Base-by-base conservation (phyloP, 2,888 invertebrate species). In the Parochlus steinenii region DNA sequence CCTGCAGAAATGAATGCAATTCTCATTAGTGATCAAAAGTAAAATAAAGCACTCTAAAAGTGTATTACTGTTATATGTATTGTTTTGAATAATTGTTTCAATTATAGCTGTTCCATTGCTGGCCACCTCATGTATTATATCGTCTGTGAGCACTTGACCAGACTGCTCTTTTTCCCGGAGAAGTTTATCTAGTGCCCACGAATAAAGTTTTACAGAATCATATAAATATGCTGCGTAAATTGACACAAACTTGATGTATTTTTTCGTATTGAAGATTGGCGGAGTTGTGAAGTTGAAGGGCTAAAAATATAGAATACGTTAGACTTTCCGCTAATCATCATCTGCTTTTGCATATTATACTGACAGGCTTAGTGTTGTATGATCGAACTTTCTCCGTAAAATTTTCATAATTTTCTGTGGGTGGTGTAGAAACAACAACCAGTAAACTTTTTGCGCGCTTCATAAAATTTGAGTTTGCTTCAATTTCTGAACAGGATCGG, bases 191-290 rank as follows among this genome's bases (percentile, higher is more conserved):
- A 93, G 62, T 2, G 93, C 92, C 44, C 67, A 69, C 15, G 92
- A 90, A 55, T 95, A 97, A 20, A 95, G 63, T 54, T 75, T 75
- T 24, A 95, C 83, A 2, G 95, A 86, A 62, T 97, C 95, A 58
- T 93, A 95, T 44, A 90, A 67, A 59, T 93, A 89, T 27, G 87
- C 89, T 39, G 93, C 93, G 55, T 86, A 86, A 45, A 90, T 80
- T 25, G 82, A 78, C 28, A 89, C 78, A 55, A 77, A 81, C 80
- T 41, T 43, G 12, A 33, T 12, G 29, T 23, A 35, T 24, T 37
- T 17, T 5, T 38, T 27, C 30, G 37, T 37, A 44, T 58, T 59
- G 53, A 75, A 68, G 42, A 72, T 57, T 22, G 61, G 54, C 2
- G 79, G 80, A 41, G 71, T 60, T 5, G 62, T 56, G 51, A 90